phyloP scores from a whole-genome alignment of 2,888 invertebrate species.

The Limnephilus auricula region DNA sequence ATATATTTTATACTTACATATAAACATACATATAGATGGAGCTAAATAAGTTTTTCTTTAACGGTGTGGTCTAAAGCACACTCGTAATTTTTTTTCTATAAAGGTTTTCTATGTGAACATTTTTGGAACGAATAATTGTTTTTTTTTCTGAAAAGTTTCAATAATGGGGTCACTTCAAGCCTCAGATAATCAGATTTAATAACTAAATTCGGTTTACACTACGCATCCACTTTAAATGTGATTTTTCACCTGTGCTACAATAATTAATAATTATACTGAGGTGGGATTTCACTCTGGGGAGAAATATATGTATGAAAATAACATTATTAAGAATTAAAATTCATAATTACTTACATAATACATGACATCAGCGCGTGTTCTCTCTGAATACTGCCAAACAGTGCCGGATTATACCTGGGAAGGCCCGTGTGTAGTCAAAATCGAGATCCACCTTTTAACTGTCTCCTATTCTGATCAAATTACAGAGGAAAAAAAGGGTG shows the following conservation, averaged over 20 bases:
- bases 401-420: not conserved
- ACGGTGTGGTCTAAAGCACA: no score
- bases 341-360: not conserved
- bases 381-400: not conserved
- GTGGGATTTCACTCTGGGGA: not conserved
- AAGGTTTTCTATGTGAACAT: no score
- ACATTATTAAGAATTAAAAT: not conserved
- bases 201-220: not conserved
- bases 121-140: no score
- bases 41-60: no score
- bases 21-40: no score
- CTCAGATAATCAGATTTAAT: no score
- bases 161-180: no score
- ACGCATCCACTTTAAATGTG: not conserved
- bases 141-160: no score
- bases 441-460: no score
- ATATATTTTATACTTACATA: no score
- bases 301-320: not conserved
- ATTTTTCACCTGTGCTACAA: not conserved
- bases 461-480: no score
- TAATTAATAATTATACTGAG: not conserved
- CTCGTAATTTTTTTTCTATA: no score
- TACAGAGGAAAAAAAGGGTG: not conserved
- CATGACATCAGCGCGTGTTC: not conserved
- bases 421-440: not conserved